Percentiles rank a stretch among this genome's conserved stretches.
Evolutionary conservation across 2,113 vertebrate species (phyloP).

Genomic region (Macquaria ambigua): DNA sequence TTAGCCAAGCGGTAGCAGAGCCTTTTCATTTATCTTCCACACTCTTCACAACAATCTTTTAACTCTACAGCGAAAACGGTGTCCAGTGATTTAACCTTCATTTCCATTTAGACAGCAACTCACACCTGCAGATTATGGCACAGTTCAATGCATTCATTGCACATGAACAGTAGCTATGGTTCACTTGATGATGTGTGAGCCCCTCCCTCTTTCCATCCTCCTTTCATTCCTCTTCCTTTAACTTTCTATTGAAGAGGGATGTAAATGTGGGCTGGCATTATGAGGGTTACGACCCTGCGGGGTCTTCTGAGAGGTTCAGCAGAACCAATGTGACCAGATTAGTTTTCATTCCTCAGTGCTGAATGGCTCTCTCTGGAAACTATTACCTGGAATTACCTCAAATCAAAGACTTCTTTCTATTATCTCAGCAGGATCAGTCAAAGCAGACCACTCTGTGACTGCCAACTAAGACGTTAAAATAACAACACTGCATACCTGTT

Average conservation of each 20-base stretch:
- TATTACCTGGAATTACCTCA: constrained; percentile 81
- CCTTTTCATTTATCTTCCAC: constrained; percentile 13
- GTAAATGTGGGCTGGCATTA: constrained; percentile 62
- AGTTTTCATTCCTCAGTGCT: constrained; percentile 69
- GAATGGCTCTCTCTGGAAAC: constrained; percentile 77
- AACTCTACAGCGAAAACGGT: constrained; percentile 5
- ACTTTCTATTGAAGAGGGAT: constrained; percentile 46
- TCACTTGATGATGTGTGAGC: constrained; percentile 59
- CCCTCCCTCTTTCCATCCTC: constrained; percentile 55
- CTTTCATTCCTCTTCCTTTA: constrained; percentile 54
- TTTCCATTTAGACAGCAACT: constrained; percentile 41
- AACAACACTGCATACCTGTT: constrained; percentile 43
- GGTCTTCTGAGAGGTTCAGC: constrained; percentile 60
- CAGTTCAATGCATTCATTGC: constrained; percentile 38
- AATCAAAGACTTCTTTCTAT: constrained; percentile 78
- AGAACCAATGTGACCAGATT: constrained; percentile 70
- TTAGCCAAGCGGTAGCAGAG: neutral
- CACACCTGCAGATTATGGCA: constrained; percentile 56
- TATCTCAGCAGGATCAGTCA: constrained; percentile 75
- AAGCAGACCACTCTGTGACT: constrained; percentile 38
- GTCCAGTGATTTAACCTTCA: constrained; percentile 17
- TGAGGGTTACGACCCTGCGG: constrained; percentile 51
- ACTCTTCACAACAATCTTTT: constrained; percentile 1
- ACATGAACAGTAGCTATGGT: constrained; percentile 63
- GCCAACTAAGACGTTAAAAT: constrained; percentile 63